Evolutionary conservation across 2,797 vertebrate genomes (phyloP), one percentile per base, ranked within the genome.

Genomic region (Anguilla megastoma): DNA sequence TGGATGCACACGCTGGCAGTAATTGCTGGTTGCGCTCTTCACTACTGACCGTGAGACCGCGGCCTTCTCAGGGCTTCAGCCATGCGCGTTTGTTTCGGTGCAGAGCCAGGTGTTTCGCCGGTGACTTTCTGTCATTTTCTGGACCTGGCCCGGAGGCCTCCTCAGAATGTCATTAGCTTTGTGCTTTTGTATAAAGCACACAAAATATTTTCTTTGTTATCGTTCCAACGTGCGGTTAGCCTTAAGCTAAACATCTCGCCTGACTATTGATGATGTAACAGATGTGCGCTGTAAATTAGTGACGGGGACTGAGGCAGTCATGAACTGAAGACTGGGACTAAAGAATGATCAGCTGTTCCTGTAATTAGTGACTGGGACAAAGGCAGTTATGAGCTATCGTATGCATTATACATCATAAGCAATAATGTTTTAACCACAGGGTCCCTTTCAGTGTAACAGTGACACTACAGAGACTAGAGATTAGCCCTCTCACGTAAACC

Each of bases 11-110:
- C 84, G 63, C 41, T 87, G 85, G 86, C 87, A 86, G 88, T 91
- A 91, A 91, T 90, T 89, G 87, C 54, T 10, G 71, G 89, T 79
- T 90, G 74, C 27, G 50, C 33, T 90, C 84, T 54, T 79, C 0
- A 10, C 86, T 27, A 56, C 79, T 66, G n/a, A 86, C 83, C 87
- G 80, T 63, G 5, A 76, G 76, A 24, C 50, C 33, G 36, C 0
- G 86, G 18, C 16, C 33, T 80, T 21, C n/a, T 4, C 58, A 36
- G 56, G 54, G 27, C 10, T 41, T 16, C 60, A 16, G n/a, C 0
- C 21, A 48, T 33, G 83, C n/a, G n/a, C 33, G n/a, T 24, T 18
- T 16, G 9, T 85, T 16, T 41, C 18, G 16, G n/a, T 7, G 33
- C 24, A 85, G 30, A 7, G 14, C 60, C 79, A 82, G 41, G 24